Evolutionary conservation across 2,797 vertebrate species (phyloP).

Genomic region (Morus bassanus): DNA sequence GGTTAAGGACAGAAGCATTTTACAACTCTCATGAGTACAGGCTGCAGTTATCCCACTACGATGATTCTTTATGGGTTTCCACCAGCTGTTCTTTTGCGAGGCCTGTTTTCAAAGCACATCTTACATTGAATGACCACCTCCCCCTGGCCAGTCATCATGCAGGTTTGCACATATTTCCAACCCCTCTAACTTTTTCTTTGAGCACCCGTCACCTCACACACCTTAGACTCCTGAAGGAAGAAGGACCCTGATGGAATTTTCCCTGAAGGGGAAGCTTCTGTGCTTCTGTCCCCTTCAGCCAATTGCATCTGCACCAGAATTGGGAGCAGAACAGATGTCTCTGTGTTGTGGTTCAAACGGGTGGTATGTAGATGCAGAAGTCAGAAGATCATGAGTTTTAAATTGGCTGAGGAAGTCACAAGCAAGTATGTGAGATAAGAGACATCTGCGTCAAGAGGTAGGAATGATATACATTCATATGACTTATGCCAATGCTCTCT

Average conservation of each 20-base stretch:
- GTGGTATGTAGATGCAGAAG: background rate
- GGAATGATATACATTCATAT: background rate
- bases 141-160: background rate
- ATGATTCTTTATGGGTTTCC: background rate
- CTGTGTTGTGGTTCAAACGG: background rate
- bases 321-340: background rate
- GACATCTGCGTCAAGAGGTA: background rate
- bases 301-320: background rate
- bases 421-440: background rate
- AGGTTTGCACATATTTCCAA: background rate
- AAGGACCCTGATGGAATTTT: background rate
- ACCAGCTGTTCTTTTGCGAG: background rate
- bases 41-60: background rate
- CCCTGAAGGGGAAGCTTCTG: background rate
- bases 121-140: background rate
- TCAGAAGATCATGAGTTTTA: background rate
- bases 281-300: background rate
- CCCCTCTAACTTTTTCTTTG: background rate
- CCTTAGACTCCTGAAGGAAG: background rate
- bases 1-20: constrained; percentile 4
- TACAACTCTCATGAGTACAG: background rate
- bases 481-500: background rate
- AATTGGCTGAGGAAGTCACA: background rate
- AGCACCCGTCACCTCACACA: background rate
- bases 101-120: background rate